phyloP scores from a whole-genome alignment of 2,888 invertebrate species.

The Automeris io region DNA sequence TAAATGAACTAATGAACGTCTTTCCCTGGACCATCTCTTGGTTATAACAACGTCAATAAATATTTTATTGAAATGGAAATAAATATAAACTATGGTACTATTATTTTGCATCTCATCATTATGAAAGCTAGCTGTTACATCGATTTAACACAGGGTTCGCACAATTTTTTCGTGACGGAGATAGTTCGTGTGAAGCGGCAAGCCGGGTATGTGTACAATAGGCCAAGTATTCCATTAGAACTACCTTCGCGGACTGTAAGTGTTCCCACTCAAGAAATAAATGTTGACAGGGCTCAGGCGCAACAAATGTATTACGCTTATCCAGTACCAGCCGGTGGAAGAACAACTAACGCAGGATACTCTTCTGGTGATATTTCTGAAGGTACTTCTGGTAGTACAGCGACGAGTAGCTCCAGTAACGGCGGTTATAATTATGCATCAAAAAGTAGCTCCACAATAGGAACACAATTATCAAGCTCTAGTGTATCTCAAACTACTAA shows the following conservation, averaged over 20 bases:
- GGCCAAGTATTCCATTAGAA: slow-evolving; percentile 57
- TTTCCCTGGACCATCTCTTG: slow-evolving; percentile 24
- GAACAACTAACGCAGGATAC: slow-evolving; percentile 30
- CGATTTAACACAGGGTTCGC: slow-evolving; percentile 9
- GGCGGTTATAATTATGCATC: slow-evolving; percentile 34
- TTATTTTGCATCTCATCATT: slow-evolving; percentile 25
- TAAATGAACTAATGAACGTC: slow-evolving; percentile 29
- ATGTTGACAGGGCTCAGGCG: slow-evolving; percentile 54
- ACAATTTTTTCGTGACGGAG: slow-evolving; percentile 16
- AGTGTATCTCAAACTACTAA: neutral
- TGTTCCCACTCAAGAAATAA: slow-evolving; percentile 49
- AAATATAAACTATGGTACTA: slow-evolving; percentile 20
- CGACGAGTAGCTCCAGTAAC: slow-evolving; percentile 11
- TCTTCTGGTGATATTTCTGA: slow-evolving; percentile 15
- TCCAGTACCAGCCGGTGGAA: slow-evolving; percentile 41
- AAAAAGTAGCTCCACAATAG: slow-evolving; percentile 13
- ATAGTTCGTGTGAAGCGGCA: slow-evolving; percentile 47
- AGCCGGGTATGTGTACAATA: slow-evolving; percentile 64
- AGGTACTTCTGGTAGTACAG: too few species aligned
- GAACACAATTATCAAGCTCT: slow-evolving; percentile 9
- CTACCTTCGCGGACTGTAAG: slow-evolving; percentile 42
- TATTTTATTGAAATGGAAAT: slow-evolving; percentile 29
- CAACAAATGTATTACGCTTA: slow-evolving; percentile 68
- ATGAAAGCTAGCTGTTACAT: slow-evolving; percentile 16
- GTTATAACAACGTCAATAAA: slow-evolving; percentile 9